These are phyloP conservation scores for Centroberyx gerrardi DNA, from an alignment of 2,797 vertebrate genomes.

Conservation along the genomic window DNA sequence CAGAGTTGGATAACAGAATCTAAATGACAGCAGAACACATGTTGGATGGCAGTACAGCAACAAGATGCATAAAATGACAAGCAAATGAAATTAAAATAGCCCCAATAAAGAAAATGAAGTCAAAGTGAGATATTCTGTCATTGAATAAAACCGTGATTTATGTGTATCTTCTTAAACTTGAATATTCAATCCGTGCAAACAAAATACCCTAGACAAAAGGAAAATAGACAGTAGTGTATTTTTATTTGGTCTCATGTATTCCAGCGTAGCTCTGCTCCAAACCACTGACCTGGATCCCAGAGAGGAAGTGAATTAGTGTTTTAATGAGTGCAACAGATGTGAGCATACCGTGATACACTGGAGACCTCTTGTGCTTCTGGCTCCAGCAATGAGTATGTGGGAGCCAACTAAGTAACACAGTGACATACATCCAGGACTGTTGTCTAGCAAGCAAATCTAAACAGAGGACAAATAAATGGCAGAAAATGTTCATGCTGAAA, in stretches of 20 bases:
- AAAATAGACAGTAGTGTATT: not conserved
- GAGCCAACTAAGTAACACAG: constrained; percentile 13
- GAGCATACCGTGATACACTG: constrained; percentile 52
- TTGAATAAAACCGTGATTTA: no score
- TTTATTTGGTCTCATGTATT: constrained; percentile 2
- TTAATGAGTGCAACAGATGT: constrained; percentile 77
- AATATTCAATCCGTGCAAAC: no score
- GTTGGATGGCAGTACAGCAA: no score
- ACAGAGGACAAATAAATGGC: not conserved
- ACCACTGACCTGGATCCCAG: constrained; percentile 57
- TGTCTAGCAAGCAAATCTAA: not conserved
- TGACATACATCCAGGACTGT: not conserved
- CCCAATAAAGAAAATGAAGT: no score
- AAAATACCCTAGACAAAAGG: not conserved
- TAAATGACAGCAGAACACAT: no score
- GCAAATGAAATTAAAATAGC: no score
- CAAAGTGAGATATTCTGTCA: no score
- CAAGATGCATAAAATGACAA: no score
- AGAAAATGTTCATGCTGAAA: not conserved
- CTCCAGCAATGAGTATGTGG: not conserved
- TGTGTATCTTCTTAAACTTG: no score
- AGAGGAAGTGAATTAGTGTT: constrained; percentile 59
- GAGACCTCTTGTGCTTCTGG: constrained; percentile 32
- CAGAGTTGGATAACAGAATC: no score
- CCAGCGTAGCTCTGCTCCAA: constrained; percentile 33